Evolutionary conservation across 2,888 invertebrate genomes (phyloP).

Genomic region (Dioctria rufipes): DNA sequence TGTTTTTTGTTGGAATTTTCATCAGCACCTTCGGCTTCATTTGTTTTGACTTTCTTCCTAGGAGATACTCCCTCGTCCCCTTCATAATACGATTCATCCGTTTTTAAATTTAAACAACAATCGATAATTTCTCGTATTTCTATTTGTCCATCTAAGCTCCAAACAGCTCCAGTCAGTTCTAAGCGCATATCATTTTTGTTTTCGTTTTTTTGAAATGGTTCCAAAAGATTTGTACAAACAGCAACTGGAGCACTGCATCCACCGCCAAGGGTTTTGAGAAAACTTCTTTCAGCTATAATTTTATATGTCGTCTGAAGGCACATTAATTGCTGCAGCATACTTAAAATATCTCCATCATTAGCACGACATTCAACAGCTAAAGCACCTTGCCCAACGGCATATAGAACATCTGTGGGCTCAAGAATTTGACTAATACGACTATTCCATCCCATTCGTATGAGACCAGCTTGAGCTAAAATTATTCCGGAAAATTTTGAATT

Average conservation of each 20-base stretch:
- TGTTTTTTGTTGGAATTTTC: constrained; percentile 62
- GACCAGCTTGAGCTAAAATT: constrained; percentile 90
- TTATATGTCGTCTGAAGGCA: constrained; percentile 85
- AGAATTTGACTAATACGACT: constrained; percentile 86
- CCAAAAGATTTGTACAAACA: constrained; percentile 78
- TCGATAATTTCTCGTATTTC: constrained; percentile 75
- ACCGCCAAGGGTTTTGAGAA: constrained; percentile 87
- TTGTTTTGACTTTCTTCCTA: constrained; percentile 65
- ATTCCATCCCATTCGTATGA: constrained; percentile 91
- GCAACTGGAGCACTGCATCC: constrained; percentile 98
- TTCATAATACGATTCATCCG: constrained; percentile 16
- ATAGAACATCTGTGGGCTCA: constrained; percentile 84
- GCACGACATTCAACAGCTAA: constrained; percentile 92
- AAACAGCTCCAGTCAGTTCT: constrained; percentile 85
- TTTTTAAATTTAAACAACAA: constrained; percentile 63
- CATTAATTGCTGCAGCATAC: constrained; percentile 81
- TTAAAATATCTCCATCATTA: constrained; percentile 78
- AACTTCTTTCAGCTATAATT: constrained; percentile 90
- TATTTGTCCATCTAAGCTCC: constrained; percentile 88
- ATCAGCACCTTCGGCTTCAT: constrained; percentile 60
- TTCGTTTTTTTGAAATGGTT: constrained; percentile 65
- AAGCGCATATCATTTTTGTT: constrained; percentile 68
- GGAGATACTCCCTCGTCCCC: constrained; percentile 58
- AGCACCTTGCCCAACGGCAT: constrained; percentile 97
- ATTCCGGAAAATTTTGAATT: constrained; percentile 80